Evolutionary conservation across 2,797 vertebrate species (phyloP).

Genomic region (Anguilla obscura): DNA sequence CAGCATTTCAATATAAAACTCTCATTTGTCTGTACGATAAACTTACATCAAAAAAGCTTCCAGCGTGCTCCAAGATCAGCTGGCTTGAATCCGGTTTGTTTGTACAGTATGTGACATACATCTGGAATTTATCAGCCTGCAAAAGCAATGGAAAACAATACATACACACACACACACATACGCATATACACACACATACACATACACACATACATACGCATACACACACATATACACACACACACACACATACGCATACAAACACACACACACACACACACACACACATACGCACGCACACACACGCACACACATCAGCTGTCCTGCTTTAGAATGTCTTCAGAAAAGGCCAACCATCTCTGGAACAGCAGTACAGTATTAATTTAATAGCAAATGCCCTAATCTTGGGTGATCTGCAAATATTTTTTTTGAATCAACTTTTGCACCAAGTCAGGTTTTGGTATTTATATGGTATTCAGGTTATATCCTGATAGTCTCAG

Average conservation of each 20-base stretch:
- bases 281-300: background rate
- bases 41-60: slow-evolving; percentile 96
- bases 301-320: background rate
- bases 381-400: background rate
- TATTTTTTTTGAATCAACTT: background rate
- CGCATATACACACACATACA: background rate
- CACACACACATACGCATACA: background rate
- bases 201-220: background rate
- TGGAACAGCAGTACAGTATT: background rate
- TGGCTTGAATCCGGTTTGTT: slow-evolving; percentile 98
- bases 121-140: slow-evolving; percentile 98
- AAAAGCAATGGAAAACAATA: slow-evolving; percentile 47
- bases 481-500: background rate
- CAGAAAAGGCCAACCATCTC: background rate
- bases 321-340: background rate
- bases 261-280: background rate
- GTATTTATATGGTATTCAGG: background rate
- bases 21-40: background rate
- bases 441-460: background rate
- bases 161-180: background rate
- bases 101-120: slow-evolving; percentile 98
- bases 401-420: background rate
- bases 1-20: background rate
- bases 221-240: background rate
- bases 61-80: slow-evolving; percentile 94